Base-by-base conservation (phyloP, 2,113 vertebrate species). In the Chaetops frenatus region DNA sequence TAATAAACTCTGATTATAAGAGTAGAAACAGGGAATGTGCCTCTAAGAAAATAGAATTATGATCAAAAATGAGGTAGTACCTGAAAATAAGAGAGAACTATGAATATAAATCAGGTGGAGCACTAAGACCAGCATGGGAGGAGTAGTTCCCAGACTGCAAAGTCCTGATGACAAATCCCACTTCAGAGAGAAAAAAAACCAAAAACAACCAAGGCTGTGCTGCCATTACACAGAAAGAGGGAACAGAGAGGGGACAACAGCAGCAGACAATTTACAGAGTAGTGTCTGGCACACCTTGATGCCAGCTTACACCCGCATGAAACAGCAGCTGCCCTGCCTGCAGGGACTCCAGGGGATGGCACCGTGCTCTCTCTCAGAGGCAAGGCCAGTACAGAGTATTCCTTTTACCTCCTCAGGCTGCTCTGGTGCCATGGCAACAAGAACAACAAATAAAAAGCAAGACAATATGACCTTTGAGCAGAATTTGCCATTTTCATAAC, bases 341-440 rank as follows among this genome's bases (percentile, higher is more conserved):
- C 62, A 28, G 53, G 36, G 25, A 8, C 48, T 3, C 0, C 0
- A 28, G 19, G 21, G 17, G 10, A 12, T 0, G 2, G 62, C 48
- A 57, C 22, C 1, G 3, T 9, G 40, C 21, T 33, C 3, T 0
- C 50, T 64, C 2, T 0, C 47, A 23, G 33, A 50, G 35, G 15
- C 3, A 0, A 45, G 35, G 47, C n/a, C 35, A 36, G 22, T 0
- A 17, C 33, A 66, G 70, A 12, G 0, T 6, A 33, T 21, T 83
- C 18, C 48, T 61, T 47, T 31, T 27, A 90, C 88, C 73, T 90
- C 44, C 27, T 62, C 21, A 27, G 16, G 19, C 57, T 47, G 48
- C 81, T 71, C 33, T 10, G 15, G 22, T 19, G 27, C 85, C 64
- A 81, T 64, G 65, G 70, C 66, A 92, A 92, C 65, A 5, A 1